Evolutionary conservation across 2,888 invertebrate genomes (phyloP), one percentile per base, ranked within the genome.

Genomic region (Sicus ferrugineus): DNA sequence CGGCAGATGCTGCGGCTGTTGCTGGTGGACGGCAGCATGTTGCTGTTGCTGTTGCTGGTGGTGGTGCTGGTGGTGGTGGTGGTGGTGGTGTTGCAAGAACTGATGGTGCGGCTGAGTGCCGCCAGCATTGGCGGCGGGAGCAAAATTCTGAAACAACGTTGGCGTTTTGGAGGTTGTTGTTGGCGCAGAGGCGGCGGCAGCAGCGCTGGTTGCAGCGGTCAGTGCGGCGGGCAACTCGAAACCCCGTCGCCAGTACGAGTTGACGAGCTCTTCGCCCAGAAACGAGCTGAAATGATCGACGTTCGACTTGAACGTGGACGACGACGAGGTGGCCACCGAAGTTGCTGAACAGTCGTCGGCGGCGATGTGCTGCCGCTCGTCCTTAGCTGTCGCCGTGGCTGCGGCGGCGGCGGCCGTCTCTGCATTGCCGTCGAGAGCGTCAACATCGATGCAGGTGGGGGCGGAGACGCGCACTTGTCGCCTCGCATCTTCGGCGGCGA

Each of bases 211-310:
- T 56, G 73, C 16, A 21, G 73, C 59, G 21, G 63, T 63, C 30
- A 75, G 62, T 26, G 81, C 81, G 80, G 76, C 85, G 81, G 77
- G 87, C 84, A 75, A 74, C 83, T 91, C 91, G 82, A 91, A 87
- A 79, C 90, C 90, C 78, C 91, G 89, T 82, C 92, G 89, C 91
- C 92, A 92, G 84, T 91, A 90, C 79, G 90, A 90, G 85, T 93
- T 93, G 85, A 94, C 91, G 70, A 83, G 75, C 85, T 93, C 93
- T 85, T 93, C 92, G 85, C 94, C 94, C 83, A 93, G 88, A 82
- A 90, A 87, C 75, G 90, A 89, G 86, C 92, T 92, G 87, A 91
- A 91, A 78, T 89, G 88, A 83, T 90, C 90, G 79, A 90, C 90
- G 86, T 89, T 90, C 83, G 76, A 72, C 26, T 77, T 74, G 63